These are phyloP conservation scores for Peromyscus eremicus DNA, from an alignment of 2,797 vertebrate species.

Conservation along the genomic window DNA sequence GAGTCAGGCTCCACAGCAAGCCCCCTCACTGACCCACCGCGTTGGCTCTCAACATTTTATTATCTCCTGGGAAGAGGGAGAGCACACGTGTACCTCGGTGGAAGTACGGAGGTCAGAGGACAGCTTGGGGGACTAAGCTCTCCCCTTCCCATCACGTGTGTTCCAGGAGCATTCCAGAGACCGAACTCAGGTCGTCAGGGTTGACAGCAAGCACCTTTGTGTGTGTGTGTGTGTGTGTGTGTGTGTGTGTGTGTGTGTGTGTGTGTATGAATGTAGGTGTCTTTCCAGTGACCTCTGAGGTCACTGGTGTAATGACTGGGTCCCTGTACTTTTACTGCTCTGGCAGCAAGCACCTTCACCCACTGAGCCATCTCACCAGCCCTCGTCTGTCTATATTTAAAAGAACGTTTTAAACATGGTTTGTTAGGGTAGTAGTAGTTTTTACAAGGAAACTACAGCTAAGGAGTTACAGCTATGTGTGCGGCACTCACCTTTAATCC, in stretches of 20 bases:
- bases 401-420: not conserved
- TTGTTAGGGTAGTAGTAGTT: not conserved
- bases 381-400: not conserved
- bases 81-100: not conserved
- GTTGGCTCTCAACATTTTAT: not conserved
- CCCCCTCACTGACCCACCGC: not conserved
- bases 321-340: no score
- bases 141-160: not conserved
- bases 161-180: not conserved
- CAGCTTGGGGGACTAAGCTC: not conserved
- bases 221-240: no score
- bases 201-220: not conserved
- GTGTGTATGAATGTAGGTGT: no score
- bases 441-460: not conserved
- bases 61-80: not conserved
- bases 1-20: not conserved
- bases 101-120: not conserved
- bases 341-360: not conserved
- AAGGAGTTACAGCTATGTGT: not conserved
- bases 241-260: no score
- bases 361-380: not conserved
- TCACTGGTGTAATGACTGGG: no score
- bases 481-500: not conserved
- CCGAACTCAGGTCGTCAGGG: not conserved
- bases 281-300: no score